These are phyloP conservation scores for Olivierus martensii DNA, from an alignment of 1,140 invertebrate genomes.

Conservation along the genomic window DNA sequence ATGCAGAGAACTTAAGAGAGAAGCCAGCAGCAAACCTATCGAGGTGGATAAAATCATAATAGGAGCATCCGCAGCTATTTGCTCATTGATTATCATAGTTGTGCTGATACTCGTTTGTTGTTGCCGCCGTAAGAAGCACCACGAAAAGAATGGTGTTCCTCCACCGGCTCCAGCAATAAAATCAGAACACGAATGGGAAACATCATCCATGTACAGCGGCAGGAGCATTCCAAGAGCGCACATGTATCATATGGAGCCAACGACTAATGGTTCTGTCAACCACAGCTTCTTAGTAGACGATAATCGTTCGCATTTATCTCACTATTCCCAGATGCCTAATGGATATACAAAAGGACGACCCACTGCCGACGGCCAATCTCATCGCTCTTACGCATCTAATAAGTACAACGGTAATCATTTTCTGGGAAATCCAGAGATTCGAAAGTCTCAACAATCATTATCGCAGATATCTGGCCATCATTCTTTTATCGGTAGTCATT, in stretches of 20 bases:
- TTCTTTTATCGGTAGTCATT: conserved; percentile 10
- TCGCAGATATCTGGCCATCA: conserved; percentile 14
- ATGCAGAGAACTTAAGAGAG: conserved; percentile 59
- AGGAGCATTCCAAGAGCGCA: conserved; percentile 70
- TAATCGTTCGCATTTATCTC: background rate
- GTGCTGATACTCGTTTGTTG: conserved; percentile 79
- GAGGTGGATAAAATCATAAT: conserved; percentile 93
- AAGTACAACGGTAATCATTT: background rate
- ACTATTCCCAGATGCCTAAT: conserved; percentile 5
- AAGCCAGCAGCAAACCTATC: conserved; percentile 27
- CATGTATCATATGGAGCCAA: conserved; percentile 38
- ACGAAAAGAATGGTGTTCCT: conserved; percentile 26
- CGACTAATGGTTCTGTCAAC: conserved; percentile 6
- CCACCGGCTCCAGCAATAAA: conserved; percentile 5
- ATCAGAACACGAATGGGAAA: conserved; percentile 62
- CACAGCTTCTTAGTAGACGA: conserved; percentile 10
- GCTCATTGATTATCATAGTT: conserved; percentile 79
- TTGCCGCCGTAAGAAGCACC: conserved; percentile 64
- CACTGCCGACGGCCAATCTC: conserved; percentile 18
- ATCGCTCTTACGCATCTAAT: conserved; percentile 10
- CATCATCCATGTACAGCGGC: conserved; percentile 78
- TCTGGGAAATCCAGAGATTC: conserved; percentile 4
- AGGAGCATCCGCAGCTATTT: conserved; percentile 80
- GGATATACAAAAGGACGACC: conserved; percentile 2
- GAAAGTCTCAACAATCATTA: conserved; percentile 13